Evolutionary conservation across 2,113 vertebrate species (phyloP).

Genomic region (Setophaga petechia): DNA sequence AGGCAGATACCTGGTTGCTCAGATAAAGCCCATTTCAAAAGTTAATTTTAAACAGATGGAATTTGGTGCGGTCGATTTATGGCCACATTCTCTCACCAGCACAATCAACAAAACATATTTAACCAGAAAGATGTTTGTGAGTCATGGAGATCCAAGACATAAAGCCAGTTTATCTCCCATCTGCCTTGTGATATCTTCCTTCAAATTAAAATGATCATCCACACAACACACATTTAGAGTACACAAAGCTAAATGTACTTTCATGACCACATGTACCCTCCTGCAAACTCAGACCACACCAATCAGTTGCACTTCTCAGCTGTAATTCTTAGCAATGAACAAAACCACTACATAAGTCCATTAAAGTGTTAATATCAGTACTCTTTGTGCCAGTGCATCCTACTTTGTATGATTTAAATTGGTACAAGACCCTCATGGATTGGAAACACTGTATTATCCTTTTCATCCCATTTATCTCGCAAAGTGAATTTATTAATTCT

Average conservation of each 20-base stretch:
- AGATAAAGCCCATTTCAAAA: neutral
- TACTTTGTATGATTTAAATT: slow-evolving; percentile 33
- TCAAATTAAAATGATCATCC: neutral
- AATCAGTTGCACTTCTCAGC: neutral
- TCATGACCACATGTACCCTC: neutral
- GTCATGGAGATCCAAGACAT: neutral
- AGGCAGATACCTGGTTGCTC: neutral
- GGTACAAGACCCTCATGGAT: slow-evolving; percentile 23
- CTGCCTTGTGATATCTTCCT: neutral
- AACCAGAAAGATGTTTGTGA: neutral
- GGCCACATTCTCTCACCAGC: neutral
- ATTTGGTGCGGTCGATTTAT: neutral
- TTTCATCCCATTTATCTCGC: slow-evolving; percentile 20
- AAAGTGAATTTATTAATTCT: slow-evolving; percentile 36
- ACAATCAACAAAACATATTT: neutral
- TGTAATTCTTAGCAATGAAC: neutral
- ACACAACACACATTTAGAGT: neutral
- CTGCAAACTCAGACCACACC: neutral
- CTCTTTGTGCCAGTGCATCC: neutral
- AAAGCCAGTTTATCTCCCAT: neutral
- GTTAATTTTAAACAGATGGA: neutral
- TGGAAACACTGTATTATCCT: slow-evolving; percentile 11
- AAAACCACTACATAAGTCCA: neutral
- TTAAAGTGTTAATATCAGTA: neutral
- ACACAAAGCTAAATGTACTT: neutral